Percentiles rank a stretch among this genome's conserved stretches.
phyloP scores from a whole-genome alignment of 2,113 vertebrate genomes.

The Catharus minimus region DNA sequence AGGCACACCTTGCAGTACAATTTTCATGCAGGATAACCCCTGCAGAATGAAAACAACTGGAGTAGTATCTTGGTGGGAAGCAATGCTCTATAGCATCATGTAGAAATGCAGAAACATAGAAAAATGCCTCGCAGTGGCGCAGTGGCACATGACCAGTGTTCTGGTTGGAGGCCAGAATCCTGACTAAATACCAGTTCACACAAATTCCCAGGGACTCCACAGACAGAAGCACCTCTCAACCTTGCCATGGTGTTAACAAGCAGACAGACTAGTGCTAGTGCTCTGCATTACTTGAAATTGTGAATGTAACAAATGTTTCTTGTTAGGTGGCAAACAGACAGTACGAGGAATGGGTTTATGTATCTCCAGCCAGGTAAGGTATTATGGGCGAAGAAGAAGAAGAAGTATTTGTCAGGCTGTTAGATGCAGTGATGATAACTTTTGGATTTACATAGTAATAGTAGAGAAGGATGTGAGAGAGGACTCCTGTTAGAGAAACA shows the following conservation, averaged over 20 bases:
- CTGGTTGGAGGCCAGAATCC: neutral
- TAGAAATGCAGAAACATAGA: neutral
- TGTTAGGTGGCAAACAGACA: accelerated
- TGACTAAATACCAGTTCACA: neutral
- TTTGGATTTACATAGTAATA: neutral
- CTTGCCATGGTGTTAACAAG: neutral
- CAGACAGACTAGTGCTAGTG: neutral
- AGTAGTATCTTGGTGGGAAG: neutral
- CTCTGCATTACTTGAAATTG: neutral
- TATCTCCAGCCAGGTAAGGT: neutral
- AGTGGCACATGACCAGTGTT: neutral
- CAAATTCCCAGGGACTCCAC: neutral
- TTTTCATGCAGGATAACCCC: neutral
- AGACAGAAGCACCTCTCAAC: neutral
- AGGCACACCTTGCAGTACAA: neutral
- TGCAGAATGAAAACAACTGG: neutral
- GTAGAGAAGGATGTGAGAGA: neutral
- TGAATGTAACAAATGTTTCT: neutral
- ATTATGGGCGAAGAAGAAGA: neutral
- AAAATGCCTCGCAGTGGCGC: neutral
- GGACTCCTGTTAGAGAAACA: neutral
- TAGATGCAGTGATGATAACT: neutral
- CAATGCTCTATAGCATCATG: neutral
- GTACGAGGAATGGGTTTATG: accelerated
- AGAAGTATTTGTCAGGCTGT: neutral